These are phyloP conservation scores for Eristalis pertinax DNA, from an alignment of 2,888 invertebrate genomes.

Conservation along the genomic window DNA sequence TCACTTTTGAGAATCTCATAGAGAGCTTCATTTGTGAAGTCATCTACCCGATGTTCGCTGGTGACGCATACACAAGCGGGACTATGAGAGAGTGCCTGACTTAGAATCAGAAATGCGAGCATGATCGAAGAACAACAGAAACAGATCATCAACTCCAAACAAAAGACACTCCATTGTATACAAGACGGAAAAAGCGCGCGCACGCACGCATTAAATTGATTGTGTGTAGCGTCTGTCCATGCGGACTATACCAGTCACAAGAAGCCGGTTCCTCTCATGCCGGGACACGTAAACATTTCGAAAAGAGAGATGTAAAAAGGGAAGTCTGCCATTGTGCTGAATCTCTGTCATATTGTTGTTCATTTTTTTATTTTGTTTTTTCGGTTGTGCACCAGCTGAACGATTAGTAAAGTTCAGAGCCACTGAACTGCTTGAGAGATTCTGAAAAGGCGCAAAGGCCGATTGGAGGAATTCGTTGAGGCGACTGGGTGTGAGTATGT, in stretches of 20 bases:
- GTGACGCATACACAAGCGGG: slow-evolving; percentile 58
- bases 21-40: slow-evolving; percentile 19
- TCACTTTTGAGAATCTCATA: slow-evolving; percentile 45
- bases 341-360: slow-evolving; percentile 4
- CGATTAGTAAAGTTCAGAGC: slow-evolving; percentile 57
- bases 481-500: background rate
- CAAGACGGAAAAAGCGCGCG: slow-evolving; percentile 16
- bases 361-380: background rate
- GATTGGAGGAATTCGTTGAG: background rate
- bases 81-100: slow-evolving; percentile 12
- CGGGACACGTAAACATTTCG: slow-evolving; percentile 55
- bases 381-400: slow-evolving; percentile 38
- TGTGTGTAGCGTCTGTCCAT: slow-evolving; percentile 22
- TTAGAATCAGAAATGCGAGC: slow-evolving; percentile 13
- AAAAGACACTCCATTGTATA: slow-evolving; percentile 27
- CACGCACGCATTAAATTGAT: slow-evolving; percentile 60
- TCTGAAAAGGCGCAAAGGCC: background rate
- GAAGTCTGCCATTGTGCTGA: slow-evolving; percentile 42
- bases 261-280: slow-evolving; percentile 56
- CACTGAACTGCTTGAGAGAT: slow-evolving; percentile 15
- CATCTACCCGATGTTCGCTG: slow-evolving; percentile 38
- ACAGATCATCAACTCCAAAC: slow-evolving; percentile 55
- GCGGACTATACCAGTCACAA: slow-evolving; percentile 1
- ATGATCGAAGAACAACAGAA: slow-evolving; percentile 45
- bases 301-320: slow-evolving; percentile 23